phyloP scores from a whole-genome alignment of 2,113 vertebrate genomes.

The Amblyornis subalaris region DNA sequence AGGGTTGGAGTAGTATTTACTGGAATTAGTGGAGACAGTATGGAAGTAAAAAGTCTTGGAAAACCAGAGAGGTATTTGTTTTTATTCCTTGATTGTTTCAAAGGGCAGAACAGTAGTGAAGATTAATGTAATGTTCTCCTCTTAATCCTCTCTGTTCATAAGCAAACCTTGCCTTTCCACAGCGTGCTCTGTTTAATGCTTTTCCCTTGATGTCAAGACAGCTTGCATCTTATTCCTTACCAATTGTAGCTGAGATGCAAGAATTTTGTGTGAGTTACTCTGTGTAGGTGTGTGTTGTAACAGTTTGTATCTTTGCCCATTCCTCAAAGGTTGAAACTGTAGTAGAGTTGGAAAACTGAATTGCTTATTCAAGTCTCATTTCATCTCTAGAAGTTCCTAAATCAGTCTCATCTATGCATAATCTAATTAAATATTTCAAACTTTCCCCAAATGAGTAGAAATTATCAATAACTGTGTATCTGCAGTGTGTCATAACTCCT shows the following conservation, averaged over 20 bases:
- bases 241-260: neutral
- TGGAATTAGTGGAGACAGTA: slow-evolving; percentile 79
- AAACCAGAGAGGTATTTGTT: slow-evolving; percentile 84
- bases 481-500: neutral
- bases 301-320: neutral
- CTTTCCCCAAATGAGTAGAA: neutral
- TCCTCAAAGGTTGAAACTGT: neutral
- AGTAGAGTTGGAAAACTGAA: neutral
- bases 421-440: neutral
- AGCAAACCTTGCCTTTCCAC: neutral
- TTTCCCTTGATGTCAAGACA: neutral
- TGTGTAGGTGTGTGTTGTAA: neutral
- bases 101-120: neutral
- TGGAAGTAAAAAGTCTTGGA: slow-evolving; percentile 91
- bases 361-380: neutral
- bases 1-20: slow-evolving; percentile 91
- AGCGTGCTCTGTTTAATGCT: neutral
- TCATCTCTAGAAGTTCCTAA: neutral
- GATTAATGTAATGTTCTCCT: neutral
- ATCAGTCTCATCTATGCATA: neutral
- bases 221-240: neutral
- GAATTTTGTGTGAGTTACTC: neutral
- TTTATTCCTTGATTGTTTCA: neutral
- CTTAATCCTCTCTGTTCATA: neutral
- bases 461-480: neutral